phyloP scores from a whole-genome alignment of 2,888 invertebrate genomes.

The Chaetogeoica ovagalla region DNA sequence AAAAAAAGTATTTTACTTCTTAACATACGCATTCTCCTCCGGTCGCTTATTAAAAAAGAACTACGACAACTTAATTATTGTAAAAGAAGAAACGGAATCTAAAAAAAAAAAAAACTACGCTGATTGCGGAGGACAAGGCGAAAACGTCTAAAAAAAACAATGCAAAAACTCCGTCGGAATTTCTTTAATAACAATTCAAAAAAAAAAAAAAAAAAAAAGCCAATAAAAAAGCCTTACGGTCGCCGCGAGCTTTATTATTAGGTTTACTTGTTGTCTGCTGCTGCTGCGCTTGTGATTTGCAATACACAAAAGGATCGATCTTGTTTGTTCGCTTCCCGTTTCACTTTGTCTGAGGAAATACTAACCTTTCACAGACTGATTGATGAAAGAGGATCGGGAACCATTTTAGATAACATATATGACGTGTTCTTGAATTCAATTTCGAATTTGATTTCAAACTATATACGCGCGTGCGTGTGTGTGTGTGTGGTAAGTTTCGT shows the following conservation, averaged over 20 bases:
- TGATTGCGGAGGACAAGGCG: neutral
- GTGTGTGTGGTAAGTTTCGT: too few relatives aligned
- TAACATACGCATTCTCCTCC: neutral
- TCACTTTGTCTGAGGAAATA: constrained; percentile 25
- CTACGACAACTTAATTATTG: neutral
- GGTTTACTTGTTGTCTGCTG: constrained; percentile 32
- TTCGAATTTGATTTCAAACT: too few relatives aligned
- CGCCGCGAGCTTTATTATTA: constrained; percentile 36
- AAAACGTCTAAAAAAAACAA: constrained; percentile 3
- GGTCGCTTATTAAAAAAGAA: neutral
- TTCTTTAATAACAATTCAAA: constrained; percentile 11
- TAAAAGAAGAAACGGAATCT: neutral
- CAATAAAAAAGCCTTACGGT: constrained; percentile 25
- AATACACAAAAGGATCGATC: constrained; percentile 42
- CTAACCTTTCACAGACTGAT: neutral
- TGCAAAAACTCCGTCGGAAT: constrained; percentile 5
- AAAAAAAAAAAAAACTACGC: neutral
- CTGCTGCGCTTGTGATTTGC: constrained; percentile 22
- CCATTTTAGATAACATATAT: neutral
- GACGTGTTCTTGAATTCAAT: too few relatives aligned
- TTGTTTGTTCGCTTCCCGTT: constrained; percentile 35
- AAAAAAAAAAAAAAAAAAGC: too few relatives aligned
- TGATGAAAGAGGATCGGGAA: neutral
- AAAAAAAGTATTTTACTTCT: neutral
- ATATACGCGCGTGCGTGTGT: too few relatives aligned